A percentile compares a stretch with the other conserved stretches of the same genome.
Conservation (phyloP, 2,888 invertebrate species). For the Emmelina monodactyla region DNA sequence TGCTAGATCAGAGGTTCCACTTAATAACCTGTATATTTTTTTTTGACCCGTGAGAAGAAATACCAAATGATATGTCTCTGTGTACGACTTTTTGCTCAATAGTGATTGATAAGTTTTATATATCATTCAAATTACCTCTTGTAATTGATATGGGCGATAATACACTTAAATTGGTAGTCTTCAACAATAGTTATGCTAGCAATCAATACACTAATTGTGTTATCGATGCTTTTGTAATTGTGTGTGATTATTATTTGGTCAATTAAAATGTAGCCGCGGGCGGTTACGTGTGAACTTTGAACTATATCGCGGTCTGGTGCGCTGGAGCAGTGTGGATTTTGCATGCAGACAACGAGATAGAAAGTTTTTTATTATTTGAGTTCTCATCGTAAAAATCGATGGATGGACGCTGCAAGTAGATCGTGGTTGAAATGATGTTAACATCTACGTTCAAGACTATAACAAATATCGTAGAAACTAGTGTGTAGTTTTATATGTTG, state of each 20-base stretch:
- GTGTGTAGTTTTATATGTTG: too few relatives aligned
- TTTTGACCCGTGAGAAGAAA: constrained; percentile 58
- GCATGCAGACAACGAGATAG: constrained; percentile 29
- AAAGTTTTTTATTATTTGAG: constrained; percentile 23
- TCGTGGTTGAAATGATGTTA: too few relatives aligned
- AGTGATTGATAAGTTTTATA: constrained; percentile 28
- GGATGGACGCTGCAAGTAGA: too few relatives aligned
- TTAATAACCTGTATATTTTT: constrained; percentile 51
- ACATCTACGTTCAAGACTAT: too few relatives aligned
- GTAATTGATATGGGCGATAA: constrained; percentile 34
- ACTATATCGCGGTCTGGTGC: constrained; percentile 29
- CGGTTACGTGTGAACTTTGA: constrained; percentile 34
- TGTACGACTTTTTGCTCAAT: constrained; percentile 36
- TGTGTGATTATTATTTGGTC: constrained; percentile 23
- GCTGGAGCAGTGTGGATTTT: constrained; percentile 13
- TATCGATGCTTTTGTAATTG: constrained; percentile 8
- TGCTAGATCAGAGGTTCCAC: constrained; percentile 56
- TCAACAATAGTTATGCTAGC: background rate
- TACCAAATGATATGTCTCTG: constrained; percentile 51
- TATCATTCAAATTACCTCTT: constrained; percentile 28
- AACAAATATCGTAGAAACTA: too few relatives aligned
- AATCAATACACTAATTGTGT: constrained; percentile 4
- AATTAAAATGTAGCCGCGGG: constrained; percentile 28
- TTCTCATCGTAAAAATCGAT: too few relatives aligned
- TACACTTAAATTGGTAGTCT: background rate